A percentile compares a stretch with the other conserved stretches of the same genome.
These are phyloP conservation scores for Hirtodrosophila trivittata DNA, from an alignment of 2,888 invertebrate species.

Conservation along the genomic window DNA sequence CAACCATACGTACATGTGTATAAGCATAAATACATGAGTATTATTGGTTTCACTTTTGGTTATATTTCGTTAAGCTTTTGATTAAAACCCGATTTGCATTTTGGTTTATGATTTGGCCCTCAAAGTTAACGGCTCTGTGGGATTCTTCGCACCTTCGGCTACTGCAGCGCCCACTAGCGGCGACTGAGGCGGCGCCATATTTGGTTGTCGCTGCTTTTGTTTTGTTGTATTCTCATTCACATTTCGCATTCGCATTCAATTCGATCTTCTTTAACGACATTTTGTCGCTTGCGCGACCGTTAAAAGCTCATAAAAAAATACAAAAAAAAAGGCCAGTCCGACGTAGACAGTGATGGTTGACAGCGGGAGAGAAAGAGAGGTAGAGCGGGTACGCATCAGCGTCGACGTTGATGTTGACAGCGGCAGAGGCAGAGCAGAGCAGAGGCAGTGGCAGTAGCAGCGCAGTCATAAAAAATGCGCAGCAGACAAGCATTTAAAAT, in stretches of 20 bases:
- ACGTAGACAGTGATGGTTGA: constrained; percentile 40
- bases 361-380: constrained; percentile 6
- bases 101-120: constrained; percentile 7
- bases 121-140: constrained; percentile 35
- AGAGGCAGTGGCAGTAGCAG: constrained; percentile 1
- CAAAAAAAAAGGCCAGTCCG: constrained; percentile 53
- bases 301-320: constrained; percentile 56
- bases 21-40: constrained; percentile 1
- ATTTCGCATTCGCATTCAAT: constrained; percentile 56
- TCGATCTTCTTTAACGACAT: constrained; percentile 75
- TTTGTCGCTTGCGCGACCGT: constrained; percentile 49
- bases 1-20: constrained; percentile 13
- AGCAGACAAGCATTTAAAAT: constrained; percentile 46
- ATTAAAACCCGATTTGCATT: constrained; percentile 1
- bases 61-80: constrained; percentile 11
- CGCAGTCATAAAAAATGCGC: constrained; percentile 53
- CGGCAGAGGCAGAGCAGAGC: constrained; percentile 6
- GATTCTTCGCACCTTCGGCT: constrained; percentile 58
- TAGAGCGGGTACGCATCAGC: not conserved
- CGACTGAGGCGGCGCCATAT: constrained; percentile 66
- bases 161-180: constrained; percentile 50
- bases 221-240: constrained; percentile 15
- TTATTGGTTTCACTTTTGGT: constrained; percentile 13
- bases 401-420: constrained; percentile 17
- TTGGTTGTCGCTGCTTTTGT: constrained; percentile 41